These are phyloP conservation scores for Myotis myotis DNA, from an alignment of 2,797 vertebrate genomes.

Conservation along the genomic window DNA sequence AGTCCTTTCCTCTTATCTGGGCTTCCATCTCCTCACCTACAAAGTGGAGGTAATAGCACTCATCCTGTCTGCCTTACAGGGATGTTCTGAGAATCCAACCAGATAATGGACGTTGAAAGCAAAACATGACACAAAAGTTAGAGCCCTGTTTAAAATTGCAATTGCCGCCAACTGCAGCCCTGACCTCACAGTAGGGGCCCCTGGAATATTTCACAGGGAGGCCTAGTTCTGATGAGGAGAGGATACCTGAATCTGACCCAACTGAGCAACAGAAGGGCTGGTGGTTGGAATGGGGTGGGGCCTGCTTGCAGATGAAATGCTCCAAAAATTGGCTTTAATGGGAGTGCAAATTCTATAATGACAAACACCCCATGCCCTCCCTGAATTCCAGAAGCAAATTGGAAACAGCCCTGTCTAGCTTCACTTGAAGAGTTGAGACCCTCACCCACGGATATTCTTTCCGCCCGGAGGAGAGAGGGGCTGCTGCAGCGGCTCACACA, in stretches of 20 bases:
- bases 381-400: conserved; percentile 68
- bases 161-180: neutral
- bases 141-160: neutral
- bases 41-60: neutral
- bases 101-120: neutral
- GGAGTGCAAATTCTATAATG: conserved; percentile 44
- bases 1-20: neutral
- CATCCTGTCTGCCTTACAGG: neutral
- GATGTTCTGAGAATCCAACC: neutral
- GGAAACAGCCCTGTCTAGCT: conserved; percentile 56
- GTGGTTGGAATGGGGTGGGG: neutral
- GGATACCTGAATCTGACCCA: neutral
- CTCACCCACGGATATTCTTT: no score
- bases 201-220: neutral
- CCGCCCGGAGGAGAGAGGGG: neutral
- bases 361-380: conserved; percentile 28
- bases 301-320: conserved; percentile 5
- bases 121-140: neutral
- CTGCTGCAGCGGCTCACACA: neutral
- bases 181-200: neutral
- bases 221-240: neutral
- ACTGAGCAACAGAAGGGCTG: neutral
- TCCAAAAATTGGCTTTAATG: conserved; percentile 51
- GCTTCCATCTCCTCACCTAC: neutral
- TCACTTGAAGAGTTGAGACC: neutral